phyloP scores from a whole-genome alignment of 2,113 vertebrate genomes.

The Stomatorhinus ivindoensis region DNA sequence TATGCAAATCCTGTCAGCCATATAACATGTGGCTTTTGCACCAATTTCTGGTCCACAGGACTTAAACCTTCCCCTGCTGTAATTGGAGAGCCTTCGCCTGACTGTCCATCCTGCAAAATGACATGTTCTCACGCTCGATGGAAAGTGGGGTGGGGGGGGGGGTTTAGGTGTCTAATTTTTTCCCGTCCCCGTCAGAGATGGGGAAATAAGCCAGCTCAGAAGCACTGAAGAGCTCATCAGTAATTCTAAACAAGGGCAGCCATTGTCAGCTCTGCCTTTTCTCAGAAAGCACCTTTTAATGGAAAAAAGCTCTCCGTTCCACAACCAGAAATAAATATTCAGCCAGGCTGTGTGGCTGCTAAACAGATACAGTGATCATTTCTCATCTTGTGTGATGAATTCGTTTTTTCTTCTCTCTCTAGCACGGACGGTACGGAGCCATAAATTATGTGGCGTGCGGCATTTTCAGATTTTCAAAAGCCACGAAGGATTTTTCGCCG shows the following conservation, averaged over 20 bases:
- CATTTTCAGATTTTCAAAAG: not conserved
- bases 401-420: constrained; percentile 26
- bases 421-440: constrained; percentile 24
- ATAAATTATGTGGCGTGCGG: not conserved
- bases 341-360: not conserved
- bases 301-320: constrained; percentile 16
- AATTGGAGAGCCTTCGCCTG: constrained; percentile 52
- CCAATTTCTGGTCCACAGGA: constrained; percentile 33
- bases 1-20: constrained; percentile 52
- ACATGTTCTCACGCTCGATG: constrained; percentile 53
- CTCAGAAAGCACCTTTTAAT: constrained; percentile 9
- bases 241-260: constrained; percentile 42
- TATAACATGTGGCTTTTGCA: constrained; percentile 20
- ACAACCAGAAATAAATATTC: constrained; percentile 22
- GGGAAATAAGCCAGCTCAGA: constrained; percentile 44
- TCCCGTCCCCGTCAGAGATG: constrained; percentile 32
- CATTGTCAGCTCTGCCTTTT: constrained; percentile 15
- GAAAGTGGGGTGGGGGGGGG: constrained; percentile 32
- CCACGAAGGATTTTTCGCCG: not conserved
- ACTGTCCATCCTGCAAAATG: constrained; percentile 58
- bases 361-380: constrained; percentile 17
- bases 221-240: constrained; percentile 39
- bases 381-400: constrained; percentile 4
- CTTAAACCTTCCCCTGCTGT: constrained; percentile 42
- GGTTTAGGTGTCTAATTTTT: constrained; percentile 22